These are phyloP conservation scores for Hemiscyllium ocellatum DNA, from an alignment of 2,113 vertebrate genomes.

Conservation along the genomic window DNA sequence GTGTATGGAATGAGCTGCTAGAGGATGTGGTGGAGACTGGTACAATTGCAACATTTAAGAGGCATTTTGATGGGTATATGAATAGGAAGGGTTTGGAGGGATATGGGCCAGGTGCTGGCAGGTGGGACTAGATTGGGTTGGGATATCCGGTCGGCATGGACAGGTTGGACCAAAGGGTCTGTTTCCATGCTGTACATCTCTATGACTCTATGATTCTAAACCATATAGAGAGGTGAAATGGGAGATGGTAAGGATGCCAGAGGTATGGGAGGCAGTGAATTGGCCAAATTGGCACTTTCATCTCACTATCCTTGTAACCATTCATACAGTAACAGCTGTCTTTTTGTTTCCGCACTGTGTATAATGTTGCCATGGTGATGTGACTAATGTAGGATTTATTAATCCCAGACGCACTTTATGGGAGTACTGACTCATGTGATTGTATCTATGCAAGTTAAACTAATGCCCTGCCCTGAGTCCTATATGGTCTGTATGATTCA, in stretches of 20 bases:
- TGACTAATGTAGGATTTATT: not conserved
- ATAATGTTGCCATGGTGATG: not conserved
- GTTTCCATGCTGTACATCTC: too few species aligned
- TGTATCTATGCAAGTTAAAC: not conserved
- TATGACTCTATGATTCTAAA: not conserved
- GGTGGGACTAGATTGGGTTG: too few species aligned
- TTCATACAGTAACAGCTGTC: not conserved
- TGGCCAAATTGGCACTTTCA: not conserved
- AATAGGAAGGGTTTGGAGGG: too few species aligned
- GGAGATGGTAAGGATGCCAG: not conserved
- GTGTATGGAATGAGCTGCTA: too few species aligned
- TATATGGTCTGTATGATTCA: not conserved
- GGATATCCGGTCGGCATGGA: too few species aligned
- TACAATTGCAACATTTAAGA: too few species aligned
- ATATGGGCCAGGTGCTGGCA: too few species aligned
- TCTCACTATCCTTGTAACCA: not conserved
- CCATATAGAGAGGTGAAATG: not conserved
- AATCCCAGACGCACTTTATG: not conserved
- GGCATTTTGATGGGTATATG: too few species aligned
- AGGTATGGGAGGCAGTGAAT: not conserved
- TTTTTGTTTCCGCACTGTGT: not conserved
- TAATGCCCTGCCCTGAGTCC: not conserved
- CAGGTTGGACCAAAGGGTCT: too few species aligned
- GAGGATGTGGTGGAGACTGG: too few species aligned
- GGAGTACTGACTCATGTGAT: not conserved